Percentiles rank a stretch among this genome's conserved stretches.
phyloP scores from a whole-genome alignment of 2,113 vertebrate species.

The Asarcornis scutulata region DNA sequence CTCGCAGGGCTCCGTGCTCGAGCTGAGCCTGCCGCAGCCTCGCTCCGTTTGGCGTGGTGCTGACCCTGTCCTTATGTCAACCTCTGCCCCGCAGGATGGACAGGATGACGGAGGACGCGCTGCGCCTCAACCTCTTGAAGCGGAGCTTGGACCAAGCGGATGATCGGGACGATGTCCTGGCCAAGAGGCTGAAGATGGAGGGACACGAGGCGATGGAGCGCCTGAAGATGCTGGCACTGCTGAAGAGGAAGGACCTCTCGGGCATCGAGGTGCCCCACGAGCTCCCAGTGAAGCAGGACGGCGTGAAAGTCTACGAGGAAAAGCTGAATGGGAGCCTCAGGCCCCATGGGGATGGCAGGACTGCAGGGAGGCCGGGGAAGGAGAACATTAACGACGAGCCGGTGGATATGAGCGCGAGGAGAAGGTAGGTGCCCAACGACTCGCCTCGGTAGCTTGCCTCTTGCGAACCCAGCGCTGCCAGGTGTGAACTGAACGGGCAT shows the following conservation, averaged over 20 bases:
- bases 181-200: slow-evolving; percentile 96
- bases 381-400: slow-evolving; percentile 95
- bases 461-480: not conserved
- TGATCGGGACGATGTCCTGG: slow-evolving; percentile 91
- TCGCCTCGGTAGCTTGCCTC: not conserved
- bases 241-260: slow-evolving; percentile 94
- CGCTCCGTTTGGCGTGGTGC: not conserved
- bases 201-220: slow-evolving; percentile 98
- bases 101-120: slow-evolving; percentile 93
- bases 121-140: slow-evolving; percentile 93
- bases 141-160: slow-evolving; percentile 89
- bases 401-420: slow-evolving; percentile 95
- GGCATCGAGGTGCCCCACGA: slow-evolving; percentile 83
- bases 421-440: slow-evolving; percentile 79
- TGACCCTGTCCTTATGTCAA: not conserved
- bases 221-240: slow-evolving; percentile 95
- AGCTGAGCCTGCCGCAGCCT: not conserved
- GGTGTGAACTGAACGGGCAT: fast-evolving
- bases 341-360: slow-evolving; percentile 76
- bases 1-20: too few species aligned
- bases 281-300: slow-evolving; percentile 75
- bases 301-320: slow-evolving; percentile 83
- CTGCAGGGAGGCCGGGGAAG: slow-evolving; percentile 86
- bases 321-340: slow-evolving; percentile 83
- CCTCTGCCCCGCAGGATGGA: slow-evolving; percentile 85